Base-by-base conservation (phyloP, 2,888 invertebrate genomes). In the Tachina fera region DNA sequence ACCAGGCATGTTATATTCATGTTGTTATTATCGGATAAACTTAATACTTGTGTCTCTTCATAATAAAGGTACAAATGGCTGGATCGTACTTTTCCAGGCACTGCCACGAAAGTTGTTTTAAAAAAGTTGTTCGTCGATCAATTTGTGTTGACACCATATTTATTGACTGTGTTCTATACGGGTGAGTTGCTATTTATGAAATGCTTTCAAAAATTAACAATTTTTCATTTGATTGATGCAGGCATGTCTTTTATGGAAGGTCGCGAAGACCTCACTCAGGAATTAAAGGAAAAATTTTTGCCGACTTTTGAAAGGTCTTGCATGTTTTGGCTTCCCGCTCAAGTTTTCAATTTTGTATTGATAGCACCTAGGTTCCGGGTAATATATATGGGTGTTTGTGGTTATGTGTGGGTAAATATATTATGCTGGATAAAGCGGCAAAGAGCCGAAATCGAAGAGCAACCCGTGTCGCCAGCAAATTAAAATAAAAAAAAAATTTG, bases 391-490 rank as follows among this genome's bases (percentile, higher is more conserved):
- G 96, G 97, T 0, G 93, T 95, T 0, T 96, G 96, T 68, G 96
- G 97, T 1, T 96, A 97, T 89, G 91, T 96, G 39, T 97, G 97
- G 97, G 96, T 97, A 81, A 97, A 97, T 90, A 96, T 97, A 76
- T 93, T 97, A 39, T 97, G 97, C 90, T 96, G 95, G 92, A 95
- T 97, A 84, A 97, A 97, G 91, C 93, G 96, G 77, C 94, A 93
- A 88, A 89, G 87, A 65, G 9, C 45, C 9, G 43, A 81, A 31
- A 82, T 60, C 58, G 63, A 80, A 84, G 58, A 78, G 68, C 49
- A 74, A 74, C 43, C 67, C 2, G 19, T 16, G 14, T 60, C 60
- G 47, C 43, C 31, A 67, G 14, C 43, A 41, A 80, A 77, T 65
- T 68, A 76, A 60, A 45, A 1, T 22, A 49, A 56, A 31, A 39